These are phyloP conservation scores for Gracilinanus agilis DNA, from an alignment of 2,113 vertebrate species.

Conservation along the genomic window DNA sequence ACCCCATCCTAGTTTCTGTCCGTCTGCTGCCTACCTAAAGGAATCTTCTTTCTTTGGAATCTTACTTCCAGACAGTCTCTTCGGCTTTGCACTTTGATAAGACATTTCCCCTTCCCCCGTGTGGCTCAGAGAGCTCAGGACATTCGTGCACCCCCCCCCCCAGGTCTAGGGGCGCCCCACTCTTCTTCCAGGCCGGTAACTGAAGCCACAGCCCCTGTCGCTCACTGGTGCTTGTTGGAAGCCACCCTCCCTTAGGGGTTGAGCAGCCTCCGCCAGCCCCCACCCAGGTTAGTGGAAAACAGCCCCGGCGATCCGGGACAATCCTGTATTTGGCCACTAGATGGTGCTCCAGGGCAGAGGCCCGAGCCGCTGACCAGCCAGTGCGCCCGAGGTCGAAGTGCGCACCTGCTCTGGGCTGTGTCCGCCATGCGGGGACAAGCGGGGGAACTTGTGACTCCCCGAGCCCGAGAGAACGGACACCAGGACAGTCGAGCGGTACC, in stretches of 20 bases:
- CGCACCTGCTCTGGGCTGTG: slow-evolving; percentile 45
- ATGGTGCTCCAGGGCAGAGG: slow-evolving; percentile 45
- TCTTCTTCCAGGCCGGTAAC: background rate
- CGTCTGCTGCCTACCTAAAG: background rate
- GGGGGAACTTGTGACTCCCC: background rate
- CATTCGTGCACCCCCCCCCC: background rate
- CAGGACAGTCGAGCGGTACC: background rate
- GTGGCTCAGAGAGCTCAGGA: slow-evolving; percentile 85
- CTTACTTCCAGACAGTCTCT: background rate
- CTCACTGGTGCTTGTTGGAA: accelerated
- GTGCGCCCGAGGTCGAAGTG: accelerated
- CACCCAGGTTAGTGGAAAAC: too few species aligned
- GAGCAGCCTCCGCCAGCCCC: background rate
- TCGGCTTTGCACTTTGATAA: background rate
- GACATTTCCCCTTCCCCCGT: slow-evolving; percentile 81
- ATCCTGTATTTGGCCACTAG: slow-evolving; percentile 29
- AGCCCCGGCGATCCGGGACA: background rate
- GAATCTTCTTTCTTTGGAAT: background rate
- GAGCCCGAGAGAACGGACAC: background rate
- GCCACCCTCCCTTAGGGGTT: background rate
- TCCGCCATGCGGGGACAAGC: background rate
- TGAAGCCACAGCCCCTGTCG: too few species aligned
- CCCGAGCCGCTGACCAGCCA: background rate
- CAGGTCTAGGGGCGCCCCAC: background rate
- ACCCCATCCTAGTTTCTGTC: background rate